Evolutionary conservation across 2,888 invertebrate genomes (phyloP).

Genomic region (Cantharis lateralis): DNA sequence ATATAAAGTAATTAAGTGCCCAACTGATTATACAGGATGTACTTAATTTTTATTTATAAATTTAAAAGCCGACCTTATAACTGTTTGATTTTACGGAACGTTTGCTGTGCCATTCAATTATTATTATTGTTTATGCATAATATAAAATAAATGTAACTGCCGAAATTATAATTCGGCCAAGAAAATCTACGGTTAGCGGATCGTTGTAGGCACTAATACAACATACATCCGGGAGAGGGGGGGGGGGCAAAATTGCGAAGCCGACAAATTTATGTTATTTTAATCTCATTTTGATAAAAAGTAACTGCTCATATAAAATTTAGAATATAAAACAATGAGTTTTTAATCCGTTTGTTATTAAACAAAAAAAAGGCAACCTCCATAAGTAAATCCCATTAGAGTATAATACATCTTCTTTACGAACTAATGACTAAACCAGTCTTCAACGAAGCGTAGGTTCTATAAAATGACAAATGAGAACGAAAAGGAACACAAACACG

Average conservation of each 20-base stretch:
- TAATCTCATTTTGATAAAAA: neutral
- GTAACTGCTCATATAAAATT: neutral
- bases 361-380: slow-evolving; percentile 31
- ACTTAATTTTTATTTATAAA: neutral
- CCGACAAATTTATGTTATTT: too few relatives aligned
- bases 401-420: slow-evolving; percentile 37
- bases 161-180: neutral
- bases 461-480: slow-evolving; percentile 31
- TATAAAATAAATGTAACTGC: neutral
- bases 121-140: neutral
- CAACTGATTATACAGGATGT: neutral
- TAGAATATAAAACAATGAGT: neutral
- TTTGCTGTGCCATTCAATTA: neutral
- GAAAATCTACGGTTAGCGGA: neutral
- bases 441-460: slow-evolving; percentile 29
- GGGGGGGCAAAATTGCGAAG: neutral
- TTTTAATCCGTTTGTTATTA: slow-evolving; percentile 22
- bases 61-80: neutral
- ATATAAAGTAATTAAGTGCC: neutral
- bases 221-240: neutral
- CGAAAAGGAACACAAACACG: slow-evolving; percentile 31
- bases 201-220: neutral
- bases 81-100: neutral
- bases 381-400: slow-evolving; percentile 42
- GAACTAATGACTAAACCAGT: slow-evolving; percentile 33